Percentiles rank a stretch among this genome's conserved stretches.
Conservation (phyloP, 2,113 vertebrate species). For the Tragelaphus imberbis region DNA sequence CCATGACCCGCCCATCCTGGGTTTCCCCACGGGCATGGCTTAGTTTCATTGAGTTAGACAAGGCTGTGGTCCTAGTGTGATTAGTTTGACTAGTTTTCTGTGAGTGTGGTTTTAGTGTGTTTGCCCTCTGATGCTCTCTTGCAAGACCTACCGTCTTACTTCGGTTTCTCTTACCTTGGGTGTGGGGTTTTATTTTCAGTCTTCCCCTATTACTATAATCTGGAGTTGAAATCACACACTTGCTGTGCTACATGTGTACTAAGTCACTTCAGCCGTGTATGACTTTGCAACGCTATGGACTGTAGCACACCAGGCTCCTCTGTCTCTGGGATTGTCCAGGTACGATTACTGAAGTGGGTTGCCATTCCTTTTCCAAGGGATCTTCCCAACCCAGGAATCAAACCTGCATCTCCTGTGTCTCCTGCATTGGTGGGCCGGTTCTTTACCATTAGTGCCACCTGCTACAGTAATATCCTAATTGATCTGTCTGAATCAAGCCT, state of each 20-base stretch:
- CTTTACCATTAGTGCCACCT: not conserved
- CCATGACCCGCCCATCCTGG: too few relatives aligned
- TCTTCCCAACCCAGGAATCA: not conserved
- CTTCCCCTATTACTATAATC: not conserved
- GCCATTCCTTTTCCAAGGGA: not conserved
- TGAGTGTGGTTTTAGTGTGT: too few relatives aligned
- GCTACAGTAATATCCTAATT: not conserved
- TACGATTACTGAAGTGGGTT: not conserved
- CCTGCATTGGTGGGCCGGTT: not conserved
- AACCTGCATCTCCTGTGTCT: not conserved
- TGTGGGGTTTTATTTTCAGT: too few relatives aligned
- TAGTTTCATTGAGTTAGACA: too few relatives aligned
- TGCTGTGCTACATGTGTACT: rapidly evolving
- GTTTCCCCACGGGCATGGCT: too few relatives aligned
- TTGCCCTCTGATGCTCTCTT: too few relatives aligned
- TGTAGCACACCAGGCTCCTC: not conserved
- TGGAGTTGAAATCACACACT: not conserved
- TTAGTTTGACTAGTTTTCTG: too few relatives aligned
- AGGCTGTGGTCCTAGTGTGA: too few relatives aligned
- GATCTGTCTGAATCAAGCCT: not conserved
- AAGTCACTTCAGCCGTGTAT: not conserved
- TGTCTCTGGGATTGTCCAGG: not conserved
- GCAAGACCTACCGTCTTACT: too few relatives aligned
- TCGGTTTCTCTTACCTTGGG: too few relatives aligned
- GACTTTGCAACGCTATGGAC: not conserved